A percentile compares a stretch with the other conserved stretches of the same genome.
These are phyloP conservation scores for Acronicta leporina DNA, from an alignment of 2,888 invertebrate genomes.

Conservation along the genomic window DNA sequence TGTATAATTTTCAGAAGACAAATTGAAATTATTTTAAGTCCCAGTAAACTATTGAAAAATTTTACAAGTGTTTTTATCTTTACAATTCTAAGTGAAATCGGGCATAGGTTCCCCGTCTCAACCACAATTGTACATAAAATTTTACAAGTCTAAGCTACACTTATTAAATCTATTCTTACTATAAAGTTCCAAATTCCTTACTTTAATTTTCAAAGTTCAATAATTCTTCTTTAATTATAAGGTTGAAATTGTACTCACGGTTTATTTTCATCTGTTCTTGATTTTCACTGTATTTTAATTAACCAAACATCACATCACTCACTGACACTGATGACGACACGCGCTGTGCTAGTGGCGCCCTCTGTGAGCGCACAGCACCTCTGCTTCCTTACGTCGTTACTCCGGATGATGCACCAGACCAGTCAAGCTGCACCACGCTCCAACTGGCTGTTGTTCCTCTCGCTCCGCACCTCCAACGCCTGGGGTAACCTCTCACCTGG, in stretches of 20 bases:
- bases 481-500: slow-evolving; percentile 2
- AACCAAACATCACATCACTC: not conserved
- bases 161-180: not conserved
- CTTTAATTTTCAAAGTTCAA: not conserved
- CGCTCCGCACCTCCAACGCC: not conserved
- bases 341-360: slow-evolving; percentile 1
- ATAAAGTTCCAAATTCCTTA: not conserved
- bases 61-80: not conserved
- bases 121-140: not conserved
- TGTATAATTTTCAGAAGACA: not conserved
- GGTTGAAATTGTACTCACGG: slow-evolving; percentile 5
- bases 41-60: not conserved
- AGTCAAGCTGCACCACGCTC: not conserved
- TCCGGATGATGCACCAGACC: not conserved
- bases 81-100: not conserved
- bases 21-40: not conserved
- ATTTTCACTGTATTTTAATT: slow-evolving; percentile 1
- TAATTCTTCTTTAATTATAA: not conserved
- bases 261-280: too few species aligned
- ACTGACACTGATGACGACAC: too few species aligned
- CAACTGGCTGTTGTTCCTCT: not conserved
- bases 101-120: slow-evolving; percentile 2
- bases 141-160: slow-evolving; percentile 1
- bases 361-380: not conserved
- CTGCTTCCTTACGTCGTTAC: not conserved